phyloP scores from a whole-genome alignment of 2,888 invertebrate genomes.

The Taphrorychus bicolor region DNA sequence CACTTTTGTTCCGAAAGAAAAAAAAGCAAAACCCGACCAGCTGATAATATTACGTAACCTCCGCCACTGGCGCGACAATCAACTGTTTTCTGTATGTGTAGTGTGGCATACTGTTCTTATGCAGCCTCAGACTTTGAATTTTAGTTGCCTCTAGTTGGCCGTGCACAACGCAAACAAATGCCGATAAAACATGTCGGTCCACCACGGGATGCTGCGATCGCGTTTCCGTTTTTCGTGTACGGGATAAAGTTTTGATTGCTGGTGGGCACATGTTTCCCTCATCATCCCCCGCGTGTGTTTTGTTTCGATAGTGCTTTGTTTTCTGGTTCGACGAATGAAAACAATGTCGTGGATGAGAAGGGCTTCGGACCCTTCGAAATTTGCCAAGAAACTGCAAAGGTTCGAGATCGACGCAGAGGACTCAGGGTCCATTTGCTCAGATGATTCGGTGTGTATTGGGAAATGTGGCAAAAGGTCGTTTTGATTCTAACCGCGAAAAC shows the following conservation, averaged over 20 bases:
- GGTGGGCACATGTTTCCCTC: slow-evolving; percentile 16
- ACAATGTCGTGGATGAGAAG: slow-evolving; percentile 54
- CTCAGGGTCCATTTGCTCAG: slow-evolving; percentile 50
- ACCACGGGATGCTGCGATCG: slow-evolving; percentile 23
- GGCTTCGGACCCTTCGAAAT: slow-evolving; percentile 49
- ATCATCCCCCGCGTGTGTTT: background rate
- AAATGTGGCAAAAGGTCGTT: too few species aligned
- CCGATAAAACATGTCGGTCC: slow-evolving; percentile 31
- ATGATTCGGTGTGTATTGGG: slow-evolving; percentile 52
- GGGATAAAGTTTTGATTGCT: slow-evolving; percentile 32
- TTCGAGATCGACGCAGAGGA: slow-evolving; percentile 49
- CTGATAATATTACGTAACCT: slow-evolving; percentile 3
- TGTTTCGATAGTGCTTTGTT: background rate
- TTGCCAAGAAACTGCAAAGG: slow-evolving; percentile 43
- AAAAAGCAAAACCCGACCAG: background rate
- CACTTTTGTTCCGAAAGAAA: background rate
- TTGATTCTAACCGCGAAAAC: too few species aligned
- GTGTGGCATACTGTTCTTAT: slow-evolving; percentile 46
- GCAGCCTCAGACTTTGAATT: slow-evolving; percentile 38
- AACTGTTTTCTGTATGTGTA: slow-evolving; percentile 23
- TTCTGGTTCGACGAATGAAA: background rate
- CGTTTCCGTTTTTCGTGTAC: slow-evolving; percentile 33
- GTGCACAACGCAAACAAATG: slow-evolving; percentile 27
- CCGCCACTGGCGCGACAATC: slow-evolving; percentile 26
- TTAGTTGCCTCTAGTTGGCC: slow-evolving; percentile 34